Conservation (phyloP, 2,888 invertebrate genomes). For the Oligia fasciuncula region DNA sequence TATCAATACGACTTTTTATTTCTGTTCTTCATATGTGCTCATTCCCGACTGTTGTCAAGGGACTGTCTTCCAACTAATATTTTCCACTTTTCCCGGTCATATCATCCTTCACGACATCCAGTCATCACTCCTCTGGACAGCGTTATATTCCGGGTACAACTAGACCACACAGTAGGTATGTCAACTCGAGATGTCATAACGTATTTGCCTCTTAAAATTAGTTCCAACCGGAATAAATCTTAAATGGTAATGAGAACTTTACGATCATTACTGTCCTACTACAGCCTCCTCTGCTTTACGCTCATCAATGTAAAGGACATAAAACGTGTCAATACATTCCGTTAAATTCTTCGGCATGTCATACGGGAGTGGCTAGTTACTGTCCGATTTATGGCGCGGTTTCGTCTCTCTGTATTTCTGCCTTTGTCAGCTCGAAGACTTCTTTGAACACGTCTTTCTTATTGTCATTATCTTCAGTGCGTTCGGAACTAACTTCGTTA, state of each 20-base stretch:
- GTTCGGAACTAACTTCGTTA: slow-evolving; percentile 49
- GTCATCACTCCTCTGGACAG: slow-evolving; percentile 16
- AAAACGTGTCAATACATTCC: slow-evolving; percentile 81
- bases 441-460: slow-evolving; percentile 67
- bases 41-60: slow-evolving; percentile 29
- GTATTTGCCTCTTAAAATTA: slow-evolving; percentile 33
- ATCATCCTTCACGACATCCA: slow-evolving; percentile 21
- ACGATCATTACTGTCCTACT: slow-evolving; percentile 57
- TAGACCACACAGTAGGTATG: slow-evolving; percentile 27
- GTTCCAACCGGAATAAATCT: slow-evolving; percentile 40
- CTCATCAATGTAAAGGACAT: slow-evolving; percentile 85
- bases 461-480: slow-evolving; percentile 68
- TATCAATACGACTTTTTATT: background rate
- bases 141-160: slow-evolving; percentile 14
- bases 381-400: slow-evolving; percentile 80
- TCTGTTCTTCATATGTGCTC: slow-evolving; percentile 21
- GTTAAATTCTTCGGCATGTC: slow-evolving; percentile 76
- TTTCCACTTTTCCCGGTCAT: slow-evolving; percentile 30
- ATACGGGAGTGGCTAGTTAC: slow-evolving; percentile 77
- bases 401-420: slow-evolving; percentile 71
- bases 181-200: slow-evolving; percentile 11
- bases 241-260: slow-evolving; percentile 56
- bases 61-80: slow-evolving; percentile 43
- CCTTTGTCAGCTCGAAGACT: slow-evolving; percentile 70
- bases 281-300: slow-evolving; percentile 73